Evolutionary conservation across 2,113 vertebrate genomes (phyloP).

Genomic region (Indri indri): DNA sequence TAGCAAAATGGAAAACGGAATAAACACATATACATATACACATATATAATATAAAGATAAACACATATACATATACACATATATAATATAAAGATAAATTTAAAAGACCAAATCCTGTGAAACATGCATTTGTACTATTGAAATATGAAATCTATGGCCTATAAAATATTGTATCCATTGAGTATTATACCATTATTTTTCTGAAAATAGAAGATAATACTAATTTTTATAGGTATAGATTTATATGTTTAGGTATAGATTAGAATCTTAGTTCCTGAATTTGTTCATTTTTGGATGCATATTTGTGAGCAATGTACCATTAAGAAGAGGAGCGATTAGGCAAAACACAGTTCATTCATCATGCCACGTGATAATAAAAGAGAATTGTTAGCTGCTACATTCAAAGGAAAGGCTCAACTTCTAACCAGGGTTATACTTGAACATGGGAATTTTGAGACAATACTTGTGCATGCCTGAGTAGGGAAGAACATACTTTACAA

Average conservation of each 20-base stretch:
- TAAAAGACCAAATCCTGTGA: background rate
- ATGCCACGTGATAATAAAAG: background rate
- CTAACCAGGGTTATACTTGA: background rate
- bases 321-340: background rate
- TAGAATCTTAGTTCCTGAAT: background rate
- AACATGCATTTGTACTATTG: background rate
- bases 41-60: background rate
- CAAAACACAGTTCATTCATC: background rate
- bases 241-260: background rate
- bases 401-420: background rate
- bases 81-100: background rate
- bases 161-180: background rate
- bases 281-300: background rate
- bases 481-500: background rate
- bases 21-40: background rate
- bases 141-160: background rate
- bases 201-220: background rate
- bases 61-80: background rate
- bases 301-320: background rate
- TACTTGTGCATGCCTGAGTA: background rate
- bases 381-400: background rate
- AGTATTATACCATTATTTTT: background rate
- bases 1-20: background rate
- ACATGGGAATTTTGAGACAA: background rate
- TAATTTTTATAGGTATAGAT: background rate